A percentile compares a stretch with the other conserved stretches of the same genome.
These are phyloP conservation scores for Neolamprologus fasciatus DNA, from an alignment of 2,113 vertebrate genomes.

Conservation along the genomic window DNA sequence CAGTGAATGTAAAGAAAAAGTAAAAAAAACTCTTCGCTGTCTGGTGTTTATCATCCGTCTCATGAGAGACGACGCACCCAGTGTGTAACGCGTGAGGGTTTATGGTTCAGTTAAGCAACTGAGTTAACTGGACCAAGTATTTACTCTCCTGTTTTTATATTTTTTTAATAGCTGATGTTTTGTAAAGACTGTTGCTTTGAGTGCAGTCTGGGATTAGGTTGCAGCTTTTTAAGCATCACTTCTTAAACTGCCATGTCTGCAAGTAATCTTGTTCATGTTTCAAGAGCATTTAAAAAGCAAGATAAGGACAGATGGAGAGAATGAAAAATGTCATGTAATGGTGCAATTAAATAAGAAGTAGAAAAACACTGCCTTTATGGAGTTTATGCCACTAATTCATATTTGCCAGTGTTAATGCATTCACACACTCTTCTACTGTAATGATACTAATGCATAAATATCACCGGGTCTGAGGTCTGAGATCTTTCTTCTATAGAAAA, in stretches of 20 bases:
- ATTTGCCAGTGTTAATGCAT: neutral
- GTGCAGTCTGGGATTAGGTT: neutral
- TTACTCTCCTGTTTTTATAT: accelerated
- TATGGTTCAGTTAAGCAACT: too few relatives aligned
- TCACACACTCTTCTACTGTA: neutral
- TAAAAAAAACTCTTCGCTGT: neutral
- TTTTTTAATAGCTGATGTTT: neutral
- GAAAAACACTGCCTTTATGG: neutral
- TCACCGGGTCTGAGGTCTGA: neutral
- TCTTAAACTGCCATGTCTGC: neutral
- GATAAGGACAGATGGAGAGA: neutral
- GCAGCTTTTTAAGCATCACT: neutral
- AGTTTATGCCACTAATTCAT: neutral
- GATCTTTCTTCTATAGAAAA: neutral
- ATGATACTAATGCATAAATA: neutral
- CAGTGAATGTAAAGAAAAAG: neutral
- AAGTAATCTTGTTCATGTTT: neutral
- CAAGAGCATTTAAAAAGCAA: neutral
- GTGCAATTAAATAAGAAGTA: neutral
- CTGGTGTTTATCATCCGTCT: neutral
- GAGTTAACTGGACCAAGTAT: neutral
- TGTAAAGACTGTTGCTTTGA: neutral
- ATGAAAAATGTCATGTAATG: neutral
- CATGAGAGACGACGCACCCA: accelerated
- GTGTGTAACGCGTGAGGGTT: neutral